Conservation (phyloP, 2,797 vertebrate species). For the Pseudochromis fuscus region DNA sequence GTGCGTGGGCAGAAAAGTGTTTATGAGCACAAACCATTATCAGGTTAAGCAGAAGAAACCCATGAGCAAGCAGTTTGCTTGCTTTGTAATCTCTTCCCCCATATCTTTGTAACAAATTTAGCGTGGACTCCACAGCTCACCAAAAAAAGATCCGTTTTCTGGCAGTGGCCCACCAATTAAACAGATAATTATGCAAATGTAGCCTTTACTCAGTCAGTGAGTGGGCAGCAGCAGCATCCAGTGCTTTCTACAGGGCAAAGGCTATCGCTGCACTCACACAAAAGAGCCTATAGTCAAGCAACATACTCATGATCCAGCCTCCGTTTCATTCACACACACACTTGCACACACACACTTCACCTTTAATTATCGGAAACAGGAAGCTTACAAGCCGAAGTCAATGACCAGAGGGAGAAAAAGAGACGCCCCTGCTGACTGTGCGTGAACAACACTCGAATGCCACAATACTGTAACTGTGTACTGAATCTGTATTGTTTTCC, state of each 20-base stretch:
- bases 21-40: conserved; percentile 82
- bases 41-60: conserved; percentile 83
- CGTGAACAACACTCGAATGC: conserved; percentile 58
- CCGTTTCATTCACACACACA: conserved; percentile 54
- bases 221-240: conserved; percentile 81
- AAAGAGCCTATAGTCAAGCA: conserved; percentile 42
- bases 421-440: conserved; percentile 61
- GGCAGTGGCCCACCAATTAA: conserved; percentile 84
- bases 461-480: conserved; percentile 38
- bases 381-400: conserved; percentile 67
- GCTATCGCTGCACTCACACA: conserved; percentile 54
- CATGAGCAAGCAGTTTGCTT: conserved; percentile 83
- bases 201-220: conserved; percentile 88
- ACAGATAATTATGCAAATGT: conserved; percentile 89
- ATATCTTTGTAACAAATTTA: conserved; percentile 81
- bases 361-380: conserved; percentile 73
- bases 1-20: conserved; percentile 74
- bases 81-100: conserved; percentile 82
- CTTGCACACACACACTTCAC: conserved; percentile 49
- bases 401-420: conserved; percentile 61
- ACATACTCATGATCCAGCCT: conserved; percentile 47
- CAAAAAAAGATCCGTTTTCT: conserved; percentile 74
- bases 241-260: conserved; percentile 71
- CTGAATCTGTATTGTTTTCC: conserved; percentile 35
- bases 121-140: conserved; percentile 77